phyloP scores from a whole-genome alignment of 2,888 invertebrate genomes.

The Epsilonema sp. region DNA sequence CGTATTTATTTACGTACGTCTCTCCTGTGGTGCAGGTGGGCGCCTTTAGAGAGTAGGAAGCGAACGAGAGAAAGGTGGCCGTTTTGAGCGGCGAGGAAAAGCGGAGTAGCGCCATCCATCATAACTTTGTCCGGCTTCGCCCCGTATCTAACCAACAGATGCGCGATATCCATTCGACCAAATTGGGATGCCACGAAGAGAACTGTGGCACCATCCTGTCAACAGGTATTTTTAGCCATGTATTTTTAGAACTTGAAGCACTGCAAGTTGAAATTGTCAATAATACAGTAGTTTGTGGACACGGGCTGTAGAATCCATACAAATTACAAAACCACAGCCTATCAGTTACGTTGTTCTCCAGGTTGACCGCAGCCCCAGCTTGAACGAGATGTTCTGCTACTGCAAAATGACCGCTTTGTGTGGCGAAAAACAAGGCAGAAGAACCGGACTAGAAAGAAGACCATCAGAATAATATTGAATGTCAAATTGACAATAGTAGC shows the following conservation, averaged over 20 bases:
- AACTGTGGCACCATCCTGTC: constrained; percentile 68
- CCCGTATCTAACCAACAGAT: constrained; percentile 49
- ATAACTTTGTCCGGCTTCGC: constrained; percentile 38
- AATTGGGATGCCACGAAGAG: constrained; percentile 82
- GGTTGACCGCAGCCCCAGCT: constrained; percentile 39
- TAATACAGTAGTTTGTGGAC: constrained; percentile 61
- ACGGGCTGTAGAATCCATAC: constrained; percentile 42
- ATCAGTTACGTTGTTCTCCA: constrained; percentile 31
- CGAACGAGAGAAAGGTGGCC: constrained; percentile 62
- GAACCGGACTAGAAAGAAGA: constrained; percentile 55
- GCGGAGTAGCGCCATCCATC: constrained; percentile 63
- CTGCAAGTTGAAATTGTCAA: background rate
- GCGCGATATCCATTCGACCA: constrained; percentile 60
- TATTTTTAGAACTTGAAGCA: too few relatives aligned
- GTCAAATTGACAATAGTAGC: background rate
- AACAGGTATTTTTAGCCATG: background rate
- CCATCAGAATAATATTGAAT: background rate
- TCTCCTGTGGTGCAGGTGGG: constrained; percentile 35
- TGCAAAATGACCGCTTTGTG: constrained; percentile 71
- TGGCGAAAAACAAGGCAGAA: constrained; percentile 74
- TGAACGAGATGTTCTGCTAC: constrained; percentile 56
- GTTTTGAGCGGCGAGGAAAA: constrained; percentile 82
- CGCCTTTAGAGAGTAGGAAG: constrained; percentile 50
- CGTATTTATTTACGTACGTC: constrained; percentile 9
- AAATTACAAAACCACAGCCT: constrained; percentile 1